Conservation (phyloP, 2,113 vertebrate species). For the Melospiza melodia region DNA sequence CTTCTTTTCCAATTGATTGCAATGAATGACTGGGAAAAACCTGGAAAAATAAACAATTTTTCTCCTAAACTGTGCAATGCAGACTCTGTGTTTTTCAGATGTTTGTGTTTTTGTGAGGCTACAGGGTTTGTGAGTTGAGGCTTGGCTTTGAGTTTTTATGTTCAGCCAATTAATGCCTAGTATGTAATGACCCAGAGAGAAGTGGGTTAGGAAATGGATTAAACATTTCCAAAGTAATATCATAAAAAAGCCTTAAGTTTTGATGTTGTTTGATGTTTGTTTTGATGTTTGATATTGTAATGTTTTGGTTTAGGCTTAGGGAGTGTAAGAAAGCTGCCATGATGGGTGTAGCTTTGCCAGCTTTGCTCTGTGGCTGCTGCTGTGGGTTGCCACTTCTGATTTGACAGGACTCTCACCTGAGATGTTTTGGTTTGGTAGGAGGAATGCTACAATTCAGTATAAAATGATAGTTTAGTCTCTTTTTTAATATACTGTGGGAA, state of each 20-base stretch:
- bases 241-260: neutral
- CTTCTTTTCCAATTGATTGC: neutral
- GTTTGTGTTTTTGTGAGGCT: accelerated
- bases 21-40: neutral
- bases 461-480: neutral
- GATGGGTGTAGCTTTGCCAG: neutral
- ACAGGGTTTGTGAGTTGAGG: neutral
- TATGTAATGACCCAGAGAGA: neutral
- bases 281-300: neutral
- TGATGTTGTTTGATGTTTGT: neutral
- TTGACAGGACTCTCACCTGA: neutral
- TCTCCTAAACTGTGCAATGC: neutral
- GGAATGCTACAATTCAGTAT: neutral
- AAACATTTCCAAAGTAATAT: neutral
- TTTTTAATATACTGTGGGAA: neutral
- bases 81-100: neutral
- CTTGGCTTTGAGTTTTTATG: neutral
- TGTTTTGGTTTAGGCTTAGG: neutral
- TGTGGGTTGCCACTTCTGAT: neutral
- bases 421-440: neutral
- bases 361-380: neutral
- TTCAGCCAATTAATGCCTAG: neutral
- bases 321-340: neutral
- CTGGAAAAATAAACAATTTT: neutral
- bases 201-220: neutral